Evolutionary conservation across 2,113 vertebrate species (phyloP).

Genomic region (Saccopteryx bilineata): DNA sequence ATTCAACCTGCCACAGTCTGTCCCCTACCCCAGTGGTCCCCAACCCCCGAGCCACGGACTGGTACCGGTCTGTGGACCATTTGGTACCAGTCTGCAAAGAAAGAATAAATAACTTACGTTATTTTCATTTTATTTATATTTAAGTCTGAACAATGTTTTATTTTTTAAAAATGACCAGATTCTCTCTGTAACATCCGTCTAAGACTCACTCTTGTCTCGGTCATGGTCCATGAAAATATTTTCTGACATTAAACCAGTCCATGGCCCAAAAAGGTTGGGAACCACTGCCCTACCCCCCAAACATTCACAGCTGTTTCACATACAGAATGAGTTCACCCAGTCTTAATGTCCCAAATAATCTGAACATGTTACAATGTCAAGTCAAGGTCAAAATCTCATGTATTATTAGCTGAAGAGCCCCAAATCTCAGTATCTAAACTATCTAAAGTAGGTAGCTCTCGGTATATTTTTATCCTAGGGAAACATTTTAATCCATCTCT

Average conservation of each 20-base stretch:
- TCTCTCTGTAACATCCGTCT: too few relatives aligned
- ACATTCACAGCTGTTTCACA: background rate
- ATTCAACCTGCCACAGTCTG: background rate
- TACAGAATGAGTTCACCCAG: background rate
- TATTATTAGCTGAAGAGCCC: background rate
- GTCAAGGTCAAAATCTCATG: background rate
- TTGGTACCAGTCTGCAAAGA: too few relatives aligned
- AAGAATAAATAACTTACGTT: too few relatives aligned
- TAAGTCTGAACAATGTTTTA: too few relatives aligned
- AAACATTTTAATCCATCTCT: background rate
- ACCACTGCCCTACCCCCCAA: background rate
- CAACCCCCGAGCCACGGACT: too few relatives aligned
- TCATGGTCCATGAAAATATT: too few relatives aligned
- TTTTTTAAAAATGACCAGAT: too few relatives aligned
- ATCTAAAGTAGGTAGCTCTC: background rate
- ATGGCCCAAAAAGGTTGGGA: too few relatives aligned
- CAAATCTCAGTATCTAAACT: background rate
- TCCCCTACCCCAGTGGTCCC: background rate
- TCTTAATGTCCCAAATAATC: background rate
- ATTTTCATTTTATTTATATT: too few relatives aligned
- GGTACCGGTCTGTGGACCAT: too few relatives aligned
- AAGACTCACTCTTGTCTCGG: too few relatives aligned
- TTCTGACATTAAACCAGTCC: too few relatives aligned
- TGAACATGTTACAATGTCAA: background rate
- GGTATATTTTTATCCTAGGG: background rate